These are phyloP conservation scores for Ruditapes philippinarum DNA, from an alignment of 1,140 invertebrate genomes.

Conservation along the genomic window DNA sequence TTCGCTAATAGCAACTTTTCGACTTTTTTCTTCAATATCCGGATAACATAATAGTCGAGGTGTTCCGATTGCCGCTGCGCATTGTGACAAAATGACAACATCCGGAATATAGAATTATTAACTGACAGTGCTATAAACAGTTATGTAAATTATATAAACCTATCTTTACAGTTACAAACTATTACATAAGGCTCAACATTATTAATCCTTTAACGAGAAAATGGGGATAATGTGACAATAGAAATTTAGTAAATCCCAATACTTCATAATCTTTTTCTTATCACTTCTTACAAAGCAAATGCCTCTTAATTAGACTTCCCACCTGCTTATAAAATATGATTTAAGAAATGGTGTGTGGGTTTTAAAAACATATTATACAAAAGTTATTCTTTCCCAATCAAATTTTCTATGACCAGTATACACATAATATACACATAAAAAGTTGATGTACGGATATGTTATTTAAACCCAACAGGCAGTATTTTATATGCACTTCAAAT, in stretches of 20 bases:
- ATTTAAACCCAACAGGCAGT: too few relatives aligned
- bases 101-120: too few relatives aligned
- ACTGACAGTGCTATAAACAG: too few relatives aligned
- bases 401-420: not conserved
- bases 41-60: too few relatives aligned
- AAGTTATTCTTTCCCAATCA: not conserved
- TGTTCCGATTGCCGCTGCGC: too few relatives aligned
- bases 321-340: constrained; percentile 21
- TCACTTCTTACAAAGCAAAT: not conserved
- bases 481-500: too few relatives aligned
- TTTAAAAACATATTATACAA: not conserved
- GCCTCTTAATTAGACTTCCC: constrained; percentile 6
- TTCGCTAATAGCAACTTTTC: too few relatives aligned
- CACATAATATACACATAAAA: too few relatives aligned
- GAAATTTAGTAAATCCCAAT: not conserved
- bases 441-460: too few relatives aligned
- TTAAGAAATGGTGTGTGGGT: not conserved
- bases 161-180: not conserved
- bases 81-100: too few relatives aligned
- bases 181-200: not conserved
- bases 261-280: not conserved
- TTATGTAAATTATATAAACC: too few relatives aligned
- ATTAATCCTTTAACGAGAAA: constrained; percentile 23
- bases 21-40: too few relatives aligned
- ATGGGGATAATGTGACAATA: not conserved